Percentiles rank a stretch among this genome's conserved stretches.
Evolutionary conservation across 1,140 invertebrate species (phyloP).

Genomic region (Polypedilum vanderplanki): DNA sequence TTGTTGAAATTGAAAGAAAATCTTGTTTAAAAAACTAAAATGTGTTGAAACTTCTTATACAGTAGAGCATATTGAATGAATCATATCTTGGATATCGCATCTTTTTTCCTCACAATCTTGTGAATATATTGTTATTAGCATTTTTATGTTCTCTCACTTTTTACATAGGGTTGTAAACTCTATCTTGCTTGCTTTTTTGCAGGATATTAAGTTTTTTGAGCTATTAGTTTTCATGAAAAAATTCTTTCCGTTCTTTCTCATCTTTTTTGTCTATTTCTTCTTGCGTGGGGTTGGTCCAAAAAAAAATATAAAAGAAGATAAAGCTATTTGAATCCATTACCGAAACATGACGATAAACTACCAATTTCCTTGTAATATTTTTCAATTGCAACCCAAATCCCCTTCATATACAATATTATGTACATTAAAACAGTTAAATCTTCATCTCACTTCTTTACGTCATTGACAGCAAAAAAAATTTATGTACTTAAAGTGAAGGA

Average conservation of each 20-base stretch:
- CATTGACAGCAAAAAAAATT: constrained; percentile 22
- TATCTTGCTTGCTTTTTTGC: background rate
- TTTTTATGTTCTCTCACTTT: constrained; percentile 25
- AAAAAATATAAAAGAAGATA: background rate
- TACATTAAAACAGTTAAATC: background rate
- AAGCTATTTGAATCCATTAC: constrained; percentile 26
- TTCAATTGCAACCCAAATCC: constrained; percentile 10
- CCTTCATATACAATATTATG: background rate
- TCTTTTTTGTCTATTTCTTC: background rate
- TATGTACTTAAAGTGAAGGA: constrained; percentile 20
- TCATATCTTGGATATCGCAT: constrained; percentile 4
- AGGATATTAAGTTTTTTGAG: constrained; percentile 28
- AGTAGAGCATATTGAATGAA: constrained; percentile 24
- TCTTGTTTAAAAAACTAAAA: background rate
- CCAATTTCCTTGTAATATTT: constrained; percentile 29
- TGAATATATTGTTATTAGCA: constrained; percentile 25
- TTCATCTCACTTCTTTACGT: constrained; percentile 15
- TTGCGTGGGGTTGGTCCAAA: background rate
- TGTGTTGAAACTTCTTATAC: background rate
- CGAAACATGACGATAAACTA: constrained; percentile 28
- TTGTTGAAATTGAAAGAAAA: background rate
- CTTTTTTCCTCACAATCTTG: background rate
- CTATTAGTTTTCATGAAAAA: background rate
- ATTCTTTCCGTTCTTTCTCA: background rate
- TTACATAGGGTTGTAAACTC: background rate